Percentiles rank a stretch among this genome's conserved stretches.
Conservation (phyloP, 1,140 invertebrate genomes). For the Muscidifurax raptorellus region DNA sequence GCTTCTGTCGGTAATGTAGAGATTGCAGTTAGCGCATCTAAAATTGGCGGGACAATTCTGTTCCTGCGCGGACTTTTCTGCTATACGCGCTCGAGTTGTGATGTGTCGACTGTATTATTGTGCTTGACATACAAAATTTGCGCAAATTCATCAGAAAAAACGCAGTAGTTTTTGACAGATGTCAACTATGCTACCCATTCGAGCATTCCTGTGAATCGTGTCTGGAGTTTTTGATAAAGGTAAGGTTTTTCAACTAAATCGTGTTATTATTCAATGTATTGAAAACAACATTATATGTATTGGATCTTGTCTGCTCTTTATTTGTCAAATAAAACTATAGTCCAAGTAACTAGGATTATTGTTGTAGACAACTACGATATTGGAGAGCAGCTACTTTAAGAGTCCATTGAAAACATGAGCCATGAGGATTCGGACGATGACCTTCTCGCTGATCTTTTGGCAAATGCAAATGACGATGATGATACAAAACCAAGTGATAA, state of each 20-base stretch:
- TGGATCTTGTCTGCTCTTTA: no score
- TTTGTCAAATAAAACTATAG: background rate
- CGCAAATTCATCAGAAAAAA: background rate
- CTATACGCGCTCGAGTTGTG: background rate
- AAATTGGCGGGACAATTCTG: constrained; percentile 26
- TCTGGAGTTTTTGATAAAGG: background rate
- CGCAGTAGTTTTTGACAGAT: background rate
- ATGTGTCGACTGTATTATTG: background rate
- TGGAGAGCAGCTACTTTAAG: background rate
- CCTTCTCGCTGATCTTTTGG: constrained; percentile 65
- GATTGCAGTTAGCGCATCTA: no score
- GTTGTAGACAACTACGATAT: background rate
- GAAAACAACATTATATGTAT: background rate
- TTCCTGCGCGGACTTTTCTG: background rate
- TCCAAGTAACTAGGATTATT: background rate
- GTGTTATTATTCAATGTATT: no score
- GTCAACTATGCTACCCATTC: background rate
- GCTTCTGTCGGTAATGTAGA: no score
- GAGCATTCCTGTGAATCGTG: background rate
- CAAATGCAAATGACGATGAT: constrained; percentile 51
- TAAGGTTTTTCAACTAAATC: background rate
- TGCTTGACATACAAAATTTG: background rate
- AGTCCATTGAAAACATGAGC: background rate
- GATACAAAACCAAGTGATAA: background rate
- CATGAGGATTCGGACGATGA: constrained; percentile 64